Evolutionary conservation across 2,113 vertebrate species (phyloP).

Genomic region (human): GRCh38 chr1:226247001-226247500

Average conservation of each 20-base stretch:
- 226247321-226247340: background rate
- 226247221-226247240: background rate
- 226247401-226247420: background rate
- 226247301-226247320: background rate
- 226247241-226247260: background rate
- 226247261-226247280: background rate
- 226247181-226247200: background rate
- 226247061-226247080: background rate
- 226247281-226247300: background rate
- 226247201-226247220: background rate
- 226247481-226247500: background rate
- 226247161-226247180: background rate
- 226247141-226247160: background rate
- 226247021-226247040: background rate
- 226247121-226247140: background rate
- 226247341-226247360: background rate
- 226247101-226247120: background rate
- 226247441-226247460: background rate
- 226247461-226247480: background rate
- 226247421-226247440: background rate
- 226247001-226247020: background rate
- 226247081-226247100: background rate
- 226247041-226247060: background rate
- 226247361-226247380: background rate
- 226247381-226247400: background rate